phyloP scores from a whole-genome alignment of 2,797 vertebrate genomes.

The Trichosurus vulpecula region DNA sequence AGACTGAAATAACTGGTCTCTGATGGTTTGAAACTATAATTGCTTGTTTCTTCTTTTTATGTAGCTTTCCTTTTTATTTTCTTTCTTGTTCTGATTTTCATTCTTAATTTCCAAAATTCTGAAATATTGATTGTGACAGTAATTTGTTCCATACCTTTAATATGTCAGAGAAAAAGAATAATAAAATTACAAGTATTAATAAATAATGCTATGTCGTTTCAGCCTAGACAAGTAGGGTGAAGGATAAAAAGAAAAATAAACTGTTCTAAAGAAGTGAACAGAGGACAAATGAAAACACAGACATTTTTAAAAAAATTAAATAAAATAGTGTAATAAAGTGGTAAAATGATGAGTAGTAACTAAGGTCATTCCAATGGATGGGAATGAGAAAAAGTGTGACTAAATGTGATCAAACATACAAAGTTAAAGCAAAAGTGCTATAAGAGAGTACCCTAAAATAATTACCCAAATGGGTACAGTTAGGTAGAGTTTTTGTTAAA shows the following conservation, averaged over 20 bases:
- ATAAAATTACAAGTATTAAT: conserved; percentile 9
- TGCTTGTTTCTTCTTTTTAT: conserved; percentile 7
- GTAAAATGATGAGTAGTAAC: neutral
- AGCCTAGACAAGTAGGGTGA: no score
- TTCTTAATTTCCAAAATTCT: conserved; percentile 20
- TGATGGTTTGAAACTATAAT: neutral
- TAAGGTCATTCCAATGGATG: neutral
- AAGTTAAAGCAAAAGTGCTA: neutral
- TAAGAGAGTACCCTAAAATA: neutral
- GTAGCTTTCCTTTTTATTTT: neutral
- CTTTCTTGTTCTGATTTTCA: neutral
- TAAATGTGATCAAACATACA: neutral
- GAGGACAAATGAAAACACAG: conserved; percentile 2
- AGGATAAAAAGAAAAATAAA: neutral
- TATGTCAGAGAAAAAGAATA: conserved; percentile 17
- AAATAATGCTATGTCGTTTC: neutral
- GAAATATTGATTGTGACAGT: conserved; percentile 24
- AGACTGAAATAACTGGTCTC: neutral
- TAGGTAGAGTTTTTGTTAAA: no score
- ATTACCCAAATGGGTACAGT: neutral
- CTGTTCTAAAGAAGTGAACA: neutral
- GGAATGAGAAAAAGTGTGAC: conserved; percentile 30
- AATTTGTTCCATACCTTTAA: conserved; percentile 29
- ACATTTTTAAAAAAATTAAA: neutral
- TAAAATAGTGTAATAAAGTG: neutral